Base-by-base conservation (phyloP, 1,140 invertebrate species). In the Eupristina koningsbergeri region DNA sequence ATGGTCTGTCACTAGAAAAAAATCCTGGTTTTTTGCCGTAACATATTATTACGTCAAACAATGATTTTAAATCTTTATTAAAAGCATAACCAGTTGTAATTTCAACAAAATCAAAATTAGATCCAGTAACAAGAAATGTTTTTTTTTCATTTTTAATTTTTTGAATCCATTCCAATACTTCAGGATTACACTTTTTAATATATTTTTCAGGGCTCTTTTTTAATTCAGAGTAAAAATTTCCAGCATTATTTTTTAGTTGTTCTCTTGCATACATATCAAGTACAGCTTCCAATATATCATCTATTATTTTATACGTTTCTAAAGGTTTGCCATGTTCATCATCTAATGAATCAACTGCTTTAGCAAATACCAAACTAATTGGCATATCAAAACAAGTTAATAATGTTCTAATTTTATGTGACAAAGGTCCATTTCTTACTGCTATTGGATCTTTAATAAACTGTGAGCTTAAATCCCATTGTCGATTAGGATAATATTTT, bases 321-420 rank as follows among this genome's bases (percentile, higher is more conserved):
- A 91, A 86, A 6, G 86, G 87, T 76, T 86, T 86, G 47, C 88
- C 92, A 76, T 92, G 90, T 87, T 93, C 88, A 87, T 94, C 92
- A 88, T 97, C 96, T 11, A 95, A 85, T 3, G 93, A 90, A 89
- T 97, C 96, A 47, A 97, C 93, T n/a, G 94, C 92, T 88, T 95
- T 93, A 2, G 96, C 96, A 91, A 96, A 96, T 7, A 94, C 92
- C n/a, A 97, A 86, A 19, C 94, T 93, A 22, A 93, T 92, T 0
- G 95, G 94, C 87, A 95, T 94, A 89, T 97, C 96, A 91, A 97
- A 97, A 88, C 95, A 97, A 89, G 97, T 96, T 34, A 96, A 91
- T 71, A 96, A 92, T 47, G 95, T 93, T 71, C 96, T 92, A 87
- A 96, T 94, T 88, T 94, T 92, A 79, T 93, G 86, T 0, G 94